Conservation (phyloP, 2,113 vertebrate species). For the Pituophis catenifer region DNA sequence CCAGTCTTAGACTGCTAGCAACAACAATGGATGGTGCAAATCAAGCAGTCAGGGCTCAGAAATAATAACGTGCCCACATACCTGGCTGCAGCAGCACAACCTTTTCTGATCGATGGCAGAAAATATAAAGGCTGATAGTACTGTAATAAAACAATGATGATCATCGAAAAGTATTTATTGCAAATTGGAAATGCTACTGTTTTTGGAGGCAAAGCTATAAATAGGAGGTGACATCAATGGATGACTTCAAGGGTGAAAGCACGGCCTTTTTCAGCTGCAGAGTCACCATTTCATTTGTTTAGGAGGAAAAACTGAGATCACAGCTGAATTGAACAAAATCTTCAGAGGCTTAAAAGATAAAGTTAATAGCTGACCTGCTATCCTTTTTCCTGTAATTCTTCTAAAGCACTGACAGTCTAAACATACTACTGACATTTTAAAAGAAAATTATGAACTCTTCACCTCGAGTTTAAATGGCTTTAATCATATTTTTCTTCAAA, state of each 20-base stretch:
- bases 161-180: constrained; percentile 63
- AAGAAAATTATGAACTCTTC: constrained; percentile 25
- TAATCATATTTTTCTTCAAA: neutral
- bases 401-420: constrained; percentile 26
- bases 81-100: constrained; percentile 47
- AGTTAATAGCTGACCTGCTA: constrained; percentile 46
- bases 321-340: constrained; percentile 48
- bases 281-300: constrained; percentile 44
- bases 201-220: constrained; percentile 47
- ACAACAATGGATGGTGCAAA: constrained; percentile 35
- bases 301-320: constrained; percentile 61
- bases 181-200: constrained; percentile 44
- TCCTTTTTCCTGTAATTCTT: constrained; percentile 8
- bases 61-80: constrained; percentile 40
- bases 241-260: constrained; percentile 56
- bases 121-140: constrained; percentile 60
- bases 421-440: neutral
- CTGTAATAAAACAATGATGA: constrained; percentile 59
- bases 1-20: constrained; percentile 15
- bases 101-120: constrained; percentile 63
- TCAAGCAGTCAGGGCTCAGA: constrained; percentile 39
- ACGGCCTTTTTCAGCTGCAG: constrained; percentile 64
- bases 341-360: constrained; percentile 60
- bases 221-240: constrained; percentile 63
- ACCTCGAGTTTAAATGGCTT: constrained; percentile 20